A percentile compares a stretch with the other conserved stretches of the same genome.
These are phyloP conservation scores for Troides helena DNA, from an alignment of 2,888 invertebrate genomes.

Conservation along the genomic window DNA sequence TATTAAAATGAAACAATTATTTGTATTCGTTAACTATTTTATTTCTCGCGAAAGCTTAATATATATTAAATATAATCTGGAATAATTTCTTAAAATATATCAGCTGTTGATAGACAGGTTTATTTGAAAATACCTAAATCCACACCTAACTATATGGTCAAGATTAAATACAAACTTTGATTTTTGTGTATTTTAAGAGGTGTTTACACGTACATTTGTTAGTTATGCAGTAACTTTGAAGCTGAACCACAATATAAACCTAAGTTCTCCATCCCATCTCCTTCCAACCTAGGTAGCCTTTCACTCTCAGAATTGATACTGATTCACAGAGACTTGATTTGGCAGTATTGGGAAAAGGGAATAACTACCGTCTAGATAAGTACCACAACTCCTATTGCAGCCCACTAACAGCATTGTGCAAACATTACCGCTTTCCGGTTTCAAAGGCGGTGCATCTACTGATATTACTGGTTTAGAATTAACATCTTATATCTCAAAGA, in stretches of 20 bases:
- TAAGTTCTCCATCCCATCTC: neutral
- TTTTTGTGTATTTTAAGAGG: neutral
- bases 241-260: neutral
- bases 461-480: no score
- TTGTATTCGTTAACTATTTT: conserved; percentile 32
- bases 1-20: neutral
- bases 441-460: no score
- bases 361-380: no score
- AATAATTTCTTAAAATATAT: conserved; percentile 43
- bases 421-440: no score
- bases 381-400: no score
- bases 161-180: neutral
- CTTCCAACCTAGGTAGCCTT: no score
- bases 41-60: conserved; percentile 41
- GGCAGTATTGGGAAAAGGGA: no score
- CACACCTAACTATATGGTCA: neutral
- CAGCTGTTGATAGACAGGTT: conserved; percentile 33
- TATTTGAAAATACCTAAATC: neutral
- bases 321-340: no score
- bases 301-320: no score
- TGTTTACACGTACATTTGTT: neutral
- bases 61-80: conserved; percentile 40
- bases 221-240: no score
- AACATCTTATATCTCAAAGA: no score
- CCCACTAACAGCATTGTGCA: no score